Percentiles rank a stretch among this genome's conserved stretches.
These are phyloP conservation scores for Cephus cinctus DNA, from an alignment of 1,140 invertebrate genomes.

Conservation along the genomic window DNA sequence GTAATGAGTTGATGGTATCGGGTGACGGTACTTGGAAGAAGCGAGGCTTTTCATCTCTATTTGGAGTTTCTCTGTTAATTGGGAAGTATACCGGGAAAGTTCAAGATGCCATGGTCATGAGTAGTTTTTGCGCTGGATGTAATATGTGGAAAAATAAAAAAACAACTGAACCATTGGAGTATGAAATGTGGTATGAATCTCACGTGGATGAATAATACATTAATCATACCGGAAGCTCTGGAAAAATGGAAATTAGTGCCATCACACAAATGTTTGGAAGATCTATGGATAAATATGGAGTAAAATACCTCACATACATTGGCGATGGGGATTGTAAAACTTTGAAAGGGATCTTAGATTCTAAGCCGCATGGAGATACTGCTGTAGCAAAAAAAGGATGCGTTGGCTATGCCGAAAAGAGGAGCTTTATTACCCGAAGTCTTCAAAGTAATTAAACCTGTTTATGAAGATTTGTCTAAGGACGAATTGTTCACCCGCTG, in stretches of 20 bases:
- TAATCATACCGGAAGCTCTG: background rate
- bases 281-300: constrained; percentile 15
- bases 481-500: constrained; percentile 15
- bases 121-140: background rate
- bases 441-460: too few relatives aligned
- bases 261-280: background rate
- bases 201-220: background rate
- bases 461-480: constrained; percentile 15
- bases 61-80: constrained; percentile 5
- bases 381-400: constrained; percentile 25
- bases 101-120: background rate
- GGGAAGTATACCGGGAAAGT: constrained; percentile 8
- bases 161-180: constrained; percentile 4
- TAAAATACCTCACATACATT: constrained; percentile 25
- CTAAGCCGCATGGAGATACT: constrained; percentile 19
- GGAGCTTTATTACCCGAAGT: too few relatives aligned
- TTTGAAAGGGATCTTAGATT: constrained; percentile 21
- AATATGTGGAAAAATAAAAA: constrained; percentile 3
- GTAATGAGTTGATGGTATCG: constrained; percentile 6
- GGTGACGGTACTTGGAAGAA: constrained; percentile 14
- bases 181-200: background rate
- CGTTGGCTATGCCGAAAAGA: too few relatives aligned
- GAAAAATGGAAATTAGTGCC: background rate
- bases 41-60: too few relatives aligned
- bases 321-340: constrained; percentile 28